A percentile compares a stretch with the other conserved stretches of the same genome.
These are phyloP conservation scores for Onthophagus sagittarius DNA, from an alignment of 2,888 invertebrate species.

Conservation along the genomic window DNA sequence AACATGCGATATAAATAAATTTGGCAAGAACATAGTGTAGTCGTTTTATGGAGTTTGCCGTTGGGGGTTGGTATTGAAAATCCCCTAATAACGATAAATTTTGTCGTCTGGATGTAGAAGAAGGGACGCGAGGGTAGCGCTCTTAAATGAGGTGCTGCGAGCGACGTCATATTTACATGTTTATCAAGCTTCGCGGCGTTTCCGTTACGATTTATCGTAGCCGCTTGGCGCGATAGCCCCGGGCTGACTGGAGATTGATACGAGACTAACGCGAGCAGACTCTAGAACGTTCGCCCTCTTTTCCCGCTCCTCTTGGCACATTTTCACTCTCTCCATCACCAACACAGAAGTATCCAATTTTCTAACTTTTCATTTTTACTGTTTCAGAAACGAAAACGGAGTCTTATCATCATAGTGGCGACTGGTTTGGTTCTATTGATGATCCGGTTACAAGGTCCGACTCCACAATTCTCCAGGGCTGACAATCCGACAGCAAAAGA, in stretches of 20 bases:
- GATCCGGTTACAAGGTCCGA: slow-evolving; percentile 73
- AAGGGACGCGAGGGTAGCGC: neutral
- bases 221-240: slow-evolving; percentile 40
- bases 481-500: slow-evolving; percentile 96
- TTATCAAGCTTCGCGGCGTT: slow-evolving; percentile 43
- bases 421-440: slow-evolving; percentile 67
- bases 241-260: slow-evolving; percentile 44
- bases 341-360: neutral
- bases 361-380: slow-evolving; percentile 27
- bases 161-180: slow-evolving; percentile 41
- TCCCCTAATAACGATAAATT: slow-evolving; percentile 9
- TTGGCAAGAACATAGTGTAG: neutral
- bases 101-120: neutral
- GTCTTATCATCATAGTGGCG: slow-evolving; percentile 63
- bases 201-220: slow-evolving; percentile 39
- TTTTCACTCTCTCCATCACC: slow-evolving; percentile 8
- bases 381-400: slow-evolving; percentile 69
- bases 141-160: neutral
- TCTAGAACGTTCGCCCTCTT: slow-evolving; percentile 27
- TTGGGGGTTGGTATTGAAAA: neutral
- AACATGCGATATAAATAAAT: neutral
- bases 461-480: slow-evolving; percentile 84
- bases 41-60: neutral
- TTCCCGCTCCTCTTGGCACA: neutral
- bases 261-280: slow-evolving; percentile 39